Evolutionary conservation across 2,113 vertebrate genomes (phyloP).

Genomic region (Chauna torquata): DNA sequence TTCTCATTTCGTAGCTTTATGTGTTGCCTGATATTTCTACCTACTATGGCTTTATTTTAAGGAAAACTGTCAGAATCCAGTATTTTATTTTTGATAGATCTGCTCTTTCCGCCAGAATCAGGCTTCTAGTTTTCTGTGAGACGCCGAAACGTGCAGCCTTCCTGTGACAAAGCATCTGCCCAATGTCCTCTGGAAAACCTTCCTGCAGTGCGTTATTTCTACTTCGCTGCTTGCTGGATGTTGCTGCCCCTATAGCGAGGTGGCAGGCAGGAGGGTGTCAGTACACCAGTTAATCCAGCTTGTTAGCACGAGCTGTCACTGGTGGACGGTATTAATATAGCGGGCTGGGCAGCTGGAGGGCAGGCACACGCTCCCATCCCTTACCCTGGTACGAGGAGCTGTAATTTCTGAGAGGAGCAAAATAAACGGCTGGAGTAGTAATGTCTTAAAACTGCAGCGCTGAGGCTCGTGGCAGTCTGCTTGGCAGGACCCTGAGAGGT

Average conservation of each 20-base stretch:
- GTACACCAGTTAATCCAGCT: neutral
- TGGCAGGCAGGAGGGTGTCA: constrained; percentile 2
- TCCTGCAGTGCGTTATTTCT: accelerated
- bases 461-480: neutral
- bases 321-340: neutral
- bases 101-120: neutral
- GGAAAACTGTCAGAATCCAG: neutral
- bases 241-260: neutral
- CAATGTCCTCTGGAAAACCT: neutral
- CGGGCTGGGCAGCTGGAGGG: neutral
- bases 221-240: neutral
- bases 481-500: neutral
- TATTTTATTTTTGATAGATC: neutral
- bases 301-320: neutral
- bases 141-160: neutral
- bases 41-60: neutral
- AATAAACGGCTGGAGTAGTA: neutral
- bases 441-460: neutral
- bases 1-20: neutral
- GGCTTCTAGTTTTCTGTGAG: neutral
- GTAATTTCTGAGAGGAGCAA: neutral
- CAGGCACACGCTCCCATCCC: neutral
- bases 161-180: neutral
- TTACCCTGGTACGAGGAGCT: neutral
- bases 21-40: neutral